phyloP scores from a whole-genome alignment of 2,113 vertebrate genomes.

The Sigmodon hispidus region DNA sequence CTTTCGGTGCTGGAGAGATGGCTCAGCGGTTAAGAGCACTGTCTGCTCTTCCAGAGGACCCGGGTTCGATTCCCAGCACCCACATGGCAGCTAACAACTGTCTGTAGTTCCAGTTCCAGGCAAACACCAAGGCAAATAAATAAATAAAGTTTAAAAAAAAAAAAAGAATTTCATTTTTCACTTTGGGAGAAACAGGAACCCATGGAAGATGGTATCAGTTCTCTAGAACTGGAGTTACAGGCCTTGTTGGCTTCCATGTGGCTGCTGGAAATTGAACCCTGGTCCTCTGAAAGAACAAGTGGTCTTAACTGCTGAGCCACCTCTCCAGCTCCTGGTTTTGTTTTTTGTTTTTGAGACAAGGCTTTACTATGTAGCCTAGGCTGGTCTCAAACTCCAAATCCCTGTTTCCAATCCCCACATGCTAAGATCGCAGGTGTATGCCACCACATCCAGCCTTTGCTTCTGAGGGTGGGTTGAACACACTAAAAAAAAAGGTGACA shows the following conservation, averaged over 20 bases:
- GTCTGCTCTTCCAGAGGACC: too few species aligned
- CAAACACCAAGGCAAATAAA: too few species aligned
- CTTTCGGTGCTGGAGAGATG: too few species aligned
- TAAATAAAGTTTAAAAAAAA: too few species aligned
- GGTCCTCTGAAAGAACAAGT: not conserved
- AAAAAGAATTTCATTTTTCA: not conserved
- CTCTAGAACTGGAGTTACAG: not conserved
- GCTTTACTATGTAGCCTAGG: not conserved
- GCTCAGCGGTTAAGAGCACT: too few species aligned
- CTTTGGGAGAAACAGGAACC: not conserved
- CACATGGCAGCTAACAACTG: too few species aligned
- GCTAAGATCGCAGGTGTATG: not conserved
- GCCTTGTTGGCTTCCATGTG: not conserved
- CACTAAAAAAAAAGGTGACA: not conserved
- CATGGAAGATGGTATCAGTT: not conserved
- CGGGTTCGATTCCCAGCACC: too few species aligned
- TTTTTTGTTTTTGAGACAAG: not conserved
- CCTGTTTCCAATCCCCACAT: not conserved
- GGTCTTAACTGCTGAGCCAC: not conserved
- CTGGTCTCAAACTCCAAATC: not conserved
- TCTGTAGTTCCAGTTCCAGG: too few species aligned
- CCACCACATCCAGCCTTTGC: not conserved
- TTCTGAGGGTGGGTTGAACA: not conserved
- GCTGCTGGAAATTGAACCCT: not conserved
- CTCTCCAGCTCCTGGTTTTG: not conserved